These are phyloP conservation scores for Listronotus oregonensis DNA, from an alignment of 1,140 invertebrate genomes.

Conservation along the genomic window DNA sequence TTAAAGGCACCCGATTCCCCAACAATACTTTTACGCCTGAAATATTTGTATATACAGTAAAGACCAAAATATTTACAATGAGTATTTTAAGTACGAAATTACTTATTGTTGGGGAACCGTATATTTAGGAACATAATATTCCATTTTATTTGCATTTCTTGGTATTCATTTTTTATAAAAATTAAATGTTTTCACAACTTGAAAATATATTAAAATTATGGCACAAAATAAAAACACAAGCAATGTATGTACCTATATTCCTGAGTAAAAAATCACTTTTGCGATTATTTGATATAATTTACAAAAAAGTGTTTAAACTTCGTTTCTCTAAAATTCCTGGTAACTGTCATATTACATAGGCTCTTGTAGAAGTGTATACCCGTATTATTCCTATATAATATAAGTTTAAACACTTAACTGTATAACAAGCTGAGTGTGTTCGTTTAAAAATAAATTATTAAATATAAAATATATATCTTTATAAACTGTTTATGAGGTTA, in stretches of 20 bases:
- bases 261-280: slow-evolving; percentile 29
- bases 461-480: too few relatives aligned
- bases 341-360: too few relatives aligned
- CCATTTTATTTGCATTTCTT: slow-evolving; percentile 53
- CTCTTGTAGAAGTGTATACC: too few relatives aligned
- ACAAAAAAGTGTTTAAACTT: slow-evolving; percentile 1
- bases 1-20: slow-evolving; percentile 56
- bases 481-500: too few relatives aligned
- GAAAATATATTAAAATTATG: slow-evolving; percentile 21
- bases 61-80: slow-evolving; percentile 17
- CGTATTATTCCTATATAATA: too few relatives aligned
- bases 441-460: too few relatives aligned
- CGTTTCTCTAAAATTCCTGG: too few relatives aligned
- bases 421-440: too few relatives aligned
- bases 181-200: too few relatives aligned
- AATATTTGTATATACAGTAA: slow-evolving; percentile 18
- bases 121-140: slow-evolving; percentile 55
- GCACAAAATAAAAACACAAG: slow-evolving; percentile 13
- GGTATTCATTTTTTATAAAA: slow-evolving; percentile 16
- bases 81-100: slow-evolving; percentile 23
- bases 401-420: too few relatives aligned
- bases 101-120: slow-evolving; percentile 55
- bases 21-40: slow-evolving; percentile 46
- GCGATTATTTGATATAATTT: background rate
- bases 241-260: slow-evolving; percentile 3